Percentiles rank a stretch among this genome's conserved stretches.
phyloP scores from a whole-genome alignment of 2,113 vertebrate genomes.

The Gallinago paraguaiae region DNA sequence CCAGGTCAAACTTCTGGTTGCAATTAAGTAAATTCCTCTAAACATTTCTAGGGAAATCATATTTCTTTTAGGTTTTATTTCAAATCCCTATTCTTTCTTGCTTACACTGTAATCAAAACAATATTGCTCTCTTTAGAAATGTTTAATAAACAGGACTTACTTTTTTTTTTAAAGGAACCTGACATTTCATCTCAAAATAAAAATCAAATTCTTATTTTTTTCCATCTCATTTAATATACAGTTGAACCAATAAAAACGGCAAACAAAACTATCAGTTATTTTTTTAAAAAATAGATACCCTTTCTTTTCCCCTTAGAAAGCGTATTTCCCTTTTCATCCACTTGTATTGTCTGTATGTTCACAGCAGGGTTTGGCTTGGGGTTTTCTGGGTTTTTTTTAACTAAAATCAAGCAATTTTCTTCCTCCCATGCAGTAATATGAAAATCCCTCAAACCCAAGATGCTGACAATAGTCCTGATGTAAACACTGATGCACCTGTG shows the following conservation, averaged over 20 bases:
- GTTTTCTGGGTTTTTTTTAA: neutral
- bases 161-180: neutral
- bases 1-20: slow-evolving; percentile 85
- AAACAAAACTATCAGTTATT: neutral
- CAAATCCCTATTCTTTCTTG: slow-evolving; percentile 39
- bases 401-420: neutral
- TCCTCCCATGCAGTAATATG: neutral
- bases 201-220: neutral
- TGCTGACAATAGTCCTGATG: neutral
- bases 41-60: slow-evolving; percentile 76
- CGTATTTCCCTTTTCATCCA: neutral
- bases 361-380: neutral
- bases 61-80: slow-evolving; percentile 67
- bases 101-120: slow-evolving; percentile 18
- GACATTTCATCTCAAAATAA: neutral
- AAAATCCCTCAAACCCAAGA: neutral
- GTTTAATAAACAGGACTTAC: neutral
- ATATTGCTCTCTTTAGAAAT: slow-evolving; percentile 34
- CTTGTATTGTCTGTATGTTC: neutral
- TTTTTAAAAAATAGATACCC: neutral
- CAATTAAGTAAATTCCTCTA: slow-evolving; percentile 81
- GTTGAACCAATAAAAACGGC: neutral
- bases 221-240: neutral
- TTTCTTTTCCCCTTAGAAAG: neutral
- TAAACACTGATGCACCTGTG: accelerated